A percentile compares a stretch with the other conserved stretches of the same genome.
Conservation (phyloP, 37 sponge, comb jelly and placozoan species). For the Beroe ovata region DNA sequence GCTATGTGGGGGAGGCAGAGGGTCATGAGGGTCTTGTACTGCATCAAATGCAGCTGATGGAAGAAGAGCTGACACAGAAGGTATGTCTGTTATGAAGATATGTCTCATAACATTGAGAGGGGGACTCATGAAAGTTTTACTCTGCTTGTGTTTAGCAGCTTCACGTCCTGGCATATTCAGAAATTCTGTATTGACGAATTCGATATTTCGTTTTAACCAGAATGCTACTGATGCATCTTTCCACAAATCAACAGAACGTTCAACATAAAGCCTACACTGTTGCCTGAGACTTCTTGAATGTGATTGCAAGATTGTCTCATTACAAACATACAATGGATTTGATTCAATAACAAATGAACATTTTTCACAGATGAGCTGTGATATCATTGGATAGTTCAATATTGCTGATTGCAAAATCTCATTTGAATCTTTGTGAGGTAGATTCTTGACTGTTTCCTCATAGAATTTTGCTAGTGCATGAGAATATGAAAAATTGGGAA, state of each 20-base stretch:
- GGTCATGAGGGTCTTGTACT: slow-evolving; percentile 44
- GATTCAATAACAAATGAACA: background rate
- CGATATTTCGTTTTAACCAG: slow-evolving; percentile 37
- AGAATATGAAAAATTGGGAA: slow-evolving; percentile 91
- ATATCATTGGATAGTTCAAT: slow-evolving; percentile 9
- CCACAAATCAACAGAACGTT: slow-evolving; percentile 43
- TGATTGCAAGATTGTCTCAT: slow-evolving; percentile 7
- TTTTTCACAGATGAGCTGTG: slow-evolving; percentile 41
- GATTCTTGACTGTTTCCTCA: background rate
- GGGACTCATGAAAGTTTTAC: background rate
- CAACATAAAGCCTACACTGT: slow-evolving; percentile 50
- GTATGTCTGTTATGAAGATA: slow-evolving; percentile 34
- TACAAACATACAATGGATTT: background rate
- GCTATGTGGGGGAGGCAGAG: slow-evolving; percentile 42
- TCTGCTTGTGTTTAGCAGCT: background rate
- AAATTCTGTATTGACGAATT: background rate
- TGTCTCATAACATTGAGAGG: slow-evolving; percentile 67
- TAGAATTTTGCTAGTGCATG: slow-evolving; percentile 85
- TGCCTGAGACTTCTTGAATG: slow-evolving; percentile 26
- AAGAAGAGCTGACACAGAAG: slow-evolving; percentile 41
- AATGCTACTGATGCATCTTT: slow-evolving; percentile 15
- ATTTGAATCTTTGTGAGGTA: slow-evolving; percentile 4
- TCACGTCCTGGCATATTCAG: background rate
- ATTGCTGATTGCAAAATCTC: slow-evolving; percentile 8
- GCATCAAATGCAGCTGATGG: slow-evolving; percentile 29